A percentile compares a stretch with the other conserved stretches of the same genome.
Evolutionary conservation across 2,113 vertebrate species (phyloP).

Genomic region (Tetraodon nigroviridis): DNA sequence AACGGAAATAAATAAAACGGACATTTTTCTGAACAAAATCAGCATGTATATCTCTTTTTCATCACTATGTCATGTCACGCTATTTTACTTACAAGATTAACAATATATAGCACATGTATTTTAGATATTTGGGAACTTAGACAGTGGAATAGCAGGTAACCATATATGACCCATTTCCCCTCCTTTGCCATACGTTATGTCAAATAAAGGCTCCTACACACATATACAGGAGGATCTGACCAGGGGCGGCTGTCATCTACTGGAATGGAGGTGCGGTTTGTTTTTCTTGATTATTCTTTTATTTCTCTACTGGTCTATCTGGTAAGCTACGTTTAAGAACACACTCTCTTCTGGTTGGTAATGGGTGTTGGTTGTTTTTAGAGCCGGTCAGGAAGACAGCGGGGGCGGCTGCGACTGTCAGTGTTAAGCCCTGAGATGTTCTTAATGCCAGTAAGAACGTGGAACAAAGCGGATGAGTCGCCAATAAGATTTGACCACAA

Average conservation of each 20-base stretch:
- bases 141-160: conserved; percentile 53
- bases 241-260: conserved; percentile 23
- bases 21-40: conserved; percentile 53
- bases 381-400: conserved; percentile 32
- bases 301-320: conserved; percentile 10
- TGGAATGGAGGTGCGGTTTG: conserved; percentile 13
- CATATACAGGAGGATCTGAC: conserved; percentile 42
- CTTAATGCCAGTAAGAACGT: conserved; percentile 38
- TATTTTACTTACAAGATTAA: conserved; percentile 67
- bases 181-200: conserved; percentile 31
- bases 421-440: conserved; percentile 67
- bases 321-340: conserved; percentile 13
- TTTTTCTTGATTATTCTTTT: neutral
- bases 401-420: conserved; percentile 29
- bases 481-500: neutral
- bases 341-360: conserved; percentile 31
- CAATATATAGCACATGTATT: conserved; percentile 67
- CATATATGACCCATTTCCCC: conserved; percentile 44
- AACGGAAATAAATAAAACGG: conserved; percentile 65
- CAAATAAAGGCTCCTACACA: conserved; percentile 35
- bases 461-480: conserved; percentile 17
- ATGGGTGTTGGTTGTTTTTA: conserved; percentile 20
- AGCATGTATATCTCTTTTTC: conserved; percentile 37
- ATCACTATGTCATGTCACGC: conserved; percentile 44
- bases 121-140: conserved; percentile 60